phyloP scores from a whole-genome alignment of 2,888 invertebrate genomes.

The Cheilosia vernalis region DNA sequence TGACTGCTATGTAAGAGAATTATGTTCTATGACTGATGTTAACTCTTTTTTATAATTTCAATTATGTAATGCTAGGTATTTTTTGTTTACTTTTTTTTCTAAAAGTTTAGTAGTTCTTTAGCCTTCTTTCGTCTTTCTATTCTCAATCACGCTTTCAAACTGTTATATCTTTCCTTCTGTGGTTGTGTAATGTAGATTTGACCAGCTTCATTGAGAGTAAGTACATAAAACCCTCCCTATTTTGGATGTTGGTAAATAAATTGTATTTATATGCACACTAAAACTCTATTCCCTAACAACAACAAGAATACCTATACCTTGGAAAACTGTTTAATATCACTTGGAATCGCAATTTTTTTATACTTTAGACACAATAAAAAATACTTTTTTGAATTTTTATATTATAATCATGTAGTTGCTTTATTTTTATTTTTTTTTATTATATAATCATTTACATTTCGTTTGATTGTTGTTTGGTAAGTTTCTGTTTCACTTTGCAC shows the following conservation, averaged over 20 bases:
- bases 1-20: slow-evolving; percentile 72
- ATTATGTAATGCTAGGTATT: slow-evolving; percentile 30
- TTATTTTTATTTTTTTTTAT: slow-evolving; percentile 45
- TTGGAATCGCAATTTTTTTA: slow-evolving; percentile 65
- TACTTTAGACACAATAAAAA: slow-evolving; percentile 68
- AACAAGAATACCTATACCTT: slow-evolving; percentile 37
- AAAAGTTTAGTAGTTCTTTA: slow-evolving; percentile 40
- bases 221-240: slow-evolving; percentile 20
- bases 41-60: slow-evolving; percentile 32
- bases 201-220: slow-evolving; percentile 40
- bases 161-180: slow-evolving; percentile 11
- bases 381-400: slow-evolving; percentile 45
- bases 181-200: slow-evolving; percentile 46
- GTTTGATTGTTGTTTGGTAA: slow-evolving; percentile 44
- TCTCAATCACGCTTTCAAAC: slow-evolving; percentile 39
- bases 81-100: slow-evolving; percentile 16
- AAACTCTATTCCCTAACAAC: slow-evolving; percentile 40
- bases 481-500: slow-evolving; percentile 19
- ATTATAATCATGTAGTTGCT: slow-evolving; percentile 53
- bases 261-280: slow-evolving; percentile 36
- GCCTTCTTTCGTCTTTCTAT: slow-evolving; percentile 20
- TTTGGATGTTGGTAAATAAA: slow-evolving; percentile 34
- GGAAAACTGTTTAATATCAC: slow-evolving; percentile 55
- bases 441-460: slow-evolving; percentile 14
- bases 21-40: slow-evolving; percentile 72